Percentiles rank a stretch among this genome's conserved stretches.
Conservation (phyloP, 53 echinoderm and acorn worm genomes). For the Echinarachnius parma region DNA sequence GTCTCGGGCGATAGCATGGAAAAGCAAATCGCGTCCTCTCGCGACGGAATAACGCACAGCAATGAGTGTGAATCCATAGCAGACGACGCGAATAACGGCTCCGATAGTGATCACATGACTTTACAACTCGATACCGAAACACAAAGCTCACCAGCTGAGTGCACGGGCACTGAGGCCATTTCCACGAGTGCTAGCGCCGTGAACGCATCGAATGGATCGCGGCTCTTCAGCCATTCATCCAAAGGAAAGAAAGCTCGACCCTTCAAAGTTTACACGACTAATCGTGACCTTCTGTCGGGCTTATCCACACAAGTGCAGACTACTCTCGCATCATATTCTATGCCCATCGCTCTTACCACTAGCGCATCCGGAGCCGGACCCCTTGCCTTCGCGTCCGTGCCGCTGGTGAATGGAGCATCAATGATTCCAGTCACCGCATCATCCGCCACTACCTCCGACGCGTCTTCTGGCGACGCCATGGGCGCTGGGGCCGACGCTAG, state of each 20-base stretch:
- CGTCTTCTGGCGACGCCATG: constrained; percentile 28
- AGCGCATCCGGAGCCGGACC: constrained; percentile 17
- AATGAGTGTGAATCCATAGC: constrained; percentile 1
- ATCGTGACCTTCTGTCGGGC: constrained; percentile 56
- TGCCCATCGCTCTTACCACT: constrained; percentile 9
- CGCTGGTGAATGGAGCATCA: constrained; percentile 37
- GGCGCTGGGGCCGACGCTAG: constrained; percentile 23
- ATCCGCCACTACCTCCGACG: constrained; percentile 34
- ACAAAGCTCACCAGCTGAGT: too few relatives aligned
- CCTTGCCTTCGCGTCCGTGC: constrained; percentile 33
- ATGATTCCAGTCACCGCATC: constrained; percentile 37
- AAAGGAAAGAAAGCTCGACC: constrained; percentile 60
- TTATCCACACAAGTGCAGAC: constrained; percentile 19
- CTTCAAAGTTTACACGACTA: constrained; percentile 62
- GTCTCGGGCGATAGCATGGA: constrained; percentile 1
- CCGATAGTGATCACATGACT: background rate
- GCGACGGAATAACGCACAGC: too few relatives aligned
- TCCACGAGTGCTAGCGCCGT: background rate
- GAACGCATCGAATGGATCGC: constrained; percentile 1
- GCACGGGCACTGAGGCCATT: background rate
- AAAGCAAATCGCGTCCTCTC: background rate
- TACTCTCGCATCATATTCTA: constrained; percentile 17
- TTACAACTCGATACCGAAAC: too few relatives aligned
- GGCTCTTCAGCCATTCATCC: constrained; percentile 20
- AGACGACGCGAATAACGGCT: constrained; percentile 8